phyloP scores from a whole-genome alignment of 2,888 invertebrate genomes.

The Phaonia tiefii region DNA sequence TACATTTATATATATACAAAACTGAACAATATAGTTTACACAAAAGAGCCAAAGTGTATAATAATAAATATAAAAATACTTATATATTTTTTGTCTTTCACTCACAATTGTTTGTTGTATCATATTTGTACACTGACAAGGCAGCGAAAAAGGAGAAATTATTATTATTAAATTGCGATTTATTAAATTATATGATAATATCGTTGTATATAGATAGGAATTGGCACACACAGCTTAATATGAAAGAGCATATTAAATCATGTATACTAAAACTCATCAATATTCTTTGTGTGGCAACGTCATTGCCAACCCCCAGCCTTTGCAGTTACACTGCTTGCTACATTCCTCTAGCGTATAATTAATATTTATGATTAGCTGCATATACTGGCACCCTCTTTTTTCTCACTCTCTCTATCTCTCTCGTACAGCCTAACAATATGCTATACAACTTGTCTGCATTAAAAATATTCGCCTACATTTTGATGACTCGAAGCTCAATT shows the following conservation, averaged over 20 bases:
- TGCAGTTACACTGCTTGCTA: too few species aligned
- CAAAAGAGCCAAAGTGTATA: conserved; percentile 9
- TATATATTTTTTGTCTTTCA: background rate
- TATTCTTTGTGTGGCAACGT: conserved; percentile 2
- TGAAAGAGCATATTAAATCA: conserved; percentile 11
- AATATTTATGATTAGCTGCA: too few species aligned
- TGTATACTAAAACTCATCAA: conserved; percentile 6
- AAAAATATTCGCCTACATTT: too few species aligned
- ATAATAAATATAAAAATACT: conserved; percentile 29
- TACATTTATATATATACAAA: background rate
- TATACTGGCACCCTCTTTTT: too few species aligned
- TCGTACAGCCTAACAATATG: too few species aligned
- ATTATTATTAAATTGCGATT: conserved; percentile 62
- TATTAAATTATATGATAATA: conserved; percentile 57
- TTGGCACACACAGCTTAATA: background rate
- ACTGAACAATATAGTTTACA: too few species aligned
- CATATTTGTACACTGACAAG: conserved; percentile 20
- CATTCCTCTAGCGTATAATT: too few species aligned
- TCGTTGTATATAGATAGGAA: background rate
- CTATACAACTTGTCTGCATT: too few species aligned
- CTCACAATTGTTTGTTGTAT: background rate
- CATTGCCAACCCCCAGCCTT: background rate
- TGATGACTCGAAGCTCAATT: too few species aligned
- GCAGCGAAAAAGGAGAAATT: conserved; percentile 31
- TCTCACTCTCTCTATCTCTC: too few species aligned